Base-by-base conservation (phyloP, 2,888 invertebrate species). In the Melinaea marsaeus region DNA sequence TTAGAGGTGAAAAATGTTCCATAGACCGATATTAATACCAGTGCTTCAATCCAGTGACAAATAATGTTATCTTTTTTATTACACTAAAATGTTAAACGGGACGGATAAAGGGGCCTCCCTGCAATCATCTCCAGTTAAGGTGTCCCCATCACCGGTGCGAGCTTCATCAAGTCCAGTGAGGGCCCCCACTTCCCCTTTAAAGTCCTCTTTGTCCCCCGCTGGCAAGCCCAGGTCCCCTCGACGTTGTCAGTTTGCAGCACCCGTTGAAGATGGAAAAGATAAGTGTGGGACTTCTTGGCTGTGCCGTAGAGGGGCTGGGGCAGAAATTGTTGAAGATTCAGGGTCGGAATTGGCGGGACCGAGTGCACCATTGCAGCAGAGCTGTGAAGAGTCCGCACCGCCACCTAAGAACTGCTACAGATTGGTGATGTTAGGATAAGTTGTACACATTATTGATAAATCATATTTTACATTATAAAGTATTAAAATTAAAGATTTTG, bases 331-430 rank as follows among this genome's bases (percentile, higher is more conserved):
- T 1, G 86, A 86, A 62, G 88, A 86, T 60, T 77, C 82, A 0
- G 85, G 85, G 46, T 76, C 79, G 4, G 88, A 84, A 62, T 79
- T 85, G 0, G 85, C 88, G 0, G 88, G 88, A 1, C 88, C 90
- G 0, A 88, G 90, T 63, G 78, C 76, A 0, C 73, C 88, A 4
- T 71, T 84, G 56, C 73, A 84, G 13, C 86, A 88, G 64, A 76
- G 91, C 79, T 75, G 94, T 76, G 94, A 94, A 70, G 95, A 95
- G 72, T 93, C 94, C 59, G 93, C 94, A 68, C 95, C 95, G 45
- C 94, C 95, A 0, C 92, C 93, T 9, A 94, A 95, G 83, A 96
- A 96, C 81, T 96, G 96, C 87, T 95, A 93, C 84, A 91, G 96
- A 68, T 91, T 96, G 70, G 95, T 96, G 58, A 93, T 96, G 92